Percentiles rank a stretch among this genome's conserved stretches.
phyloP scores from a whole-genome alignment of 2,888 invertebrate species.

The Drosophila suboccidentalis region DNA sequence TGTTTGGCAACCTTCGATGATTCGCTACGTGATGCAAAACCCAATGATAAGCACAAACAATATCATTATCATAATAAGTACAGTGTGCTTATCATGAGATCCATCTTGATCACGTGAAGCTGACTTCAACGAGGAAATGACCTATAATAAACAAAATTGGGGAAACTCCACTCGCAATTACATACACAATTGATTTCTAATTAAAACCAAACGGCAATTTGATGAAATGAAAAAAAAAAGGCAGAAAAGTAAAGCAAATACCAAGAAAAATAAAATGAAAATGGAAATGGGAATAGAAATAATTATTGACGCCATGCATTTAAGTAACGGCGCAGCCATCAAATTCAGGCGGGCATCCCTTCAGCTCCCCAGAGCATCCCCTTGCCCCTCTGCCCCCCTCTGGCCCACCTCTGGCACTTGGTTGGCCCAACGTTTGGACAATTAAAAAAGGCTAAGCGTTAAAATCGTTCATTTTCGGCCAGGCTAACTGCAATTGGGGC shows the following conservation, averaged over 20 bases:
- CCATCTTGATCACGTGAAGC: conserved; percentile 27
- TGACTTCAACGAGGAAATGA: conserved; percentile 21
- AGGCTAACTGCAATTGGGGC: conserved; percentile 63
- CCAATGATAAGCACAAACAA: conserved; percentile 39
- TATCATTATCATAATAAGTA: conserved; percentile 9
- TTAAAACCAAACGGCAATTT: conserved; percentile 58
- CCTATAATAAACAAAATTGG: conserved; percentile 8
- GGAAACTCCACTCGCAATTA: conserved; percentile 49
- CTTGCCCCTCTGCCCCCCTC: not conserved
- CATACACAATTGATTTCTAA: conserved; percentile 75
- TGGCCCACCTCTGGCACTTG: not conserved
- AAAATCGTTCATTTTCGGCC: conserved; percentile 75
- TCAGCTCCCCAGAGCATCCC: not conserved
- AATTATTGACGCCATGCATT: conserved; percentile 68
- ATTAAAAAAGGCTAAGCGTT: conserved; percentile 80
- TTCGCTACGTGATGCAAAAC: conserved; percentile 13
- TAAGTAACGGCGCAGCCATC: conserved; percentile 56
- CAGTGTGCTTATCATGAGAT: conserved; percentile 10
- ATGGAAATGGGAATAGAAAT: conserved; percentile 30
- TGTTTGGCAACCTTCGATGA: conserved; percentile 26
- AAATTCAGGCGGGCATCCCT: conserved; percentile 45
- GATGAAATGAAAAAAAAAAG: conserved; percentile 39
- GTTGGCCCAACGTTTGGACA: conserved; percentile 52
- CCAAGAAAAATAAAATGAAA: conserved; percentile 15
- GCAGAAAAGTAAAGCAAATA: conserved; percentile 16